Base-by-base conservation (phyloP, 2,113 vertebrate genomes). In the Rattus rattus region DNA sequence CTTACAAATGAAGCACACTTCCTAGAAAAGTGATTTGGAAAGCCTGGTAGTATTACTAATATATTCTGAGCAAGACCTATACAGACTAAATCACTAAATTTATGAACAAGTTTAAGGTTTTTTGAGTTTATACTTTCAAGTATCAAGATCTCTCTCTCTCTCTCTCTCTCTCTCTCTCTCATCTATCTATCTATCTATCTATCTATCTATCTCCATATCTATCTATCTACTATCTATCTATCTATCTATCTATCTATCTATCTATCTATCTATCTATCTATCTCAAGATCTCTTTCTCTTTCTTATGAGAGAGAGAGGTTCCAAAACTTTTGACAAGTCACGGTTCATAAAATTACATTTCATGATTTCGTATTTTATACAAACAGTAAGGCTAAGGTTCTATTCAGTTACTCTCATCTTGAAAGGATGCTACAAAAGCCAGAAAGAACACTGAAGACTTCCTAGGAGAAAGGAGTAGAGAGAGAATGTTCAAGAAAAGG, bases 401-500 rank as follows among this genome's bases (percentile, higher is more conserved):
- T 94, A 97, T 88, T 96, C 83, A 89, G 76, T 85, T 94, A 92
- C 94, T 90, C 56, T 86, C 97, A 97, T 97, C 96, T 97, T 97
- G 93, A 95, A 0, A 49, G 0, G 33, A 79, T 81, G 93, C 88
- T 80, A n/a, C 77, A 79, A 77, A 95, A 87, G 49, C 73, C 85
- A 85, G 65, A 97, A 90, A 96, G 91, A 96, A 70, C 10, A 79
- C 10, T 94, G 94, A 70, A 10, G 75, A 94, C 36, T 72, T 84
- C 47, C 83, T 95, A 86, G 59, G 28, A 14, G 47, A 88, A 72
- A 85, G 1, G 52, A 3, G 30, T 0, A 33, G 36, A 86, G 43
- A 81, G 19, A 19, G 69, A 69, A 86, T 43, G 43, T 52, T 94
- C 59, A 61, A 47, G 39, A 76, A 65, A 49, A 93, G n/a, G 39